phyloP scores from a whole-genome alignment of 2,113 vertebrate genomes.

The Regulus satrapa region DNA sequence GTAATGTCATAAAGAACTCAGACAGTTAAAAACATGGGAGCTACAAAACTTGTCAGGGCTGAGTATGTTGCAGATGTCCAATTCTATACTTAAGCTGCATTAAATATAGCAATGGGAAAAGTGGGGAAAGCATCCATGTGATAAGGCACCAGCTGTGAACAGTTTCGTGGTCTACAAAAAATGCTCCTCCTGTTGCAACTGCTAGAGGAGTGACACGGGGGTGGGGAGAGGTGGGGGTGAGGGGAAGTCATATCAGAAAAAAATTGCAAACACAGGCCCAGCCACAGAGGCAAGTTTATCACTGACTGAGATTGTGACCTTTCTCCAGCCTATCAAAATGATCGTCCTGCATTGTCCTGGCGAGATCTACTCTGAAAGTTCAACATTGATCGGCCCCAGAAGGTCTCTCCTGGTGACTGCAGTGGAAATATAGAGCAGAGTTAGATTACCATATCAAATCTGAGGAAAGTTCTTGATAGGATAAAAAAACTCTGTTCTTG shows the following conservation, averaged over 20 bases:
- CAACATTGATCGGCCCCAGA: neutral
- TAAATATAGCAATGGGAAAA: neutral
- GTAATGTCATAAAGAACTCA: neutral
- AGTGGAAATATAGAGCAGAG: neutral
- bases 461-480: neutral
- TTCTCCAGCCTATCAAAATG: neutral
- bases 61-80: neutral
- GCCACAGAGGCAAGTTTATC: neutral
- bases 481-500: neutral
- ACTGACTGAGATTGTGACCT: neutral
- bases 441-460: neutral
- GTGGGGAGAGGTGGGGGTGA: accelerated
- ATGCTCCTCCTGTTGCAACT: neutral
- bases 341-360: neutral
- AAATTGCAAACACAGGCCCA: neutral
- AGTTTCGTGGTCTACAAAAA: neutral
- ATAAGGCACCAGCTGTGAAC: constrained; percentile 8
- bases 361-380: neutral
- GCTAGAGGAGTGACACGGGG: neutral
- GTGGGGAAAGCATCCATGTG: neutral
- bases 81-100: neutral
- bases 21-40: neutral
- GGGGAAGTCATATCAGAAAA: neutral
- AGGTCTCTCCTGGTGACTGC: neutral
- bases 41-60: neutral